Evolutionary conservation across 2,888 invertebrate species (phyloP).

Genomic region (Pomacea canaliculata): DNA sequence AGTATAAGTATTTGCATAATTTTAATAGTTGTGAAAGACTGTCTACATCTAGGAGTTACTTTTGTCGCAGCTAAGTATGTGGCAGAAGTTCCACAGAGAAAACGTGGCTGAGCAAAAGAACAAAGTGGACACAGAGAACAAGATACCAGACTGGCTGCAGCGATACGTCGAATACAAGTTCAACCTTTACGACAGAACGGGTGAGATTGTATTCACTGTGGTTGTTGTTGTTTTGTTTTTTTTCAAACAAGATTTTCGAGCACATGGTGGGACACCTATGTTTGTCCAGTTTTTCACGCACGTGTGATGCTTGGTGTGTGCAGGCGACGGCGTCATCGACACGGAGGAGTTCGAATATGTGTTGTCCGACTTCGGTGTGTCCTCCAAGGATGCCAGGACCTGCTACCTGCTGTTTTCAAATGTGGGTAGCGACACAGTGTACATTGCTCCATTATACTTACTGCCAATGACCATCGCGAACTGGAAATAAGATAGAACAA

Average conservation of each 20-base stretch:
- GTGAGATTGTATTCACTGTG: slow-evolving; percentile 37
- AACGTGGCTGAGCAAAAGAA: slow-evolving; percentile 38
- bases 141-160: slow-evolving; percentile 64
- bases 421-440: slow-evolving; percentile 43
- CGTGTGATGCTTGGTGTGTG: background rate
- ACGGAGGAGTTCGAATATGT: slow-evolving; percentile 68
- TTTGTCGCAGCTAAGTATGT: slow-evolving; percentile 51
- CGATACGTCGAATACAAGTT: slow-evolving; percentile 68
- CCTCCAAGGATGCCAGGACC: slow-evolving; percentile 58
- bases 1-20: too few relatives aligned
- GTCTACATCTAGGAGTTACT: too few relatives aligned
- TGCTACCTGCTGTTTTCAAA: slow-evolving; percentile 62
- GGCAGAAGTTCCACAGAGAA: slow-evolving; percentile 52
- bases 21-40: too few relatives aligned
- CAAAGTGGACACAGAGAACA: slow-evolving; percentile 40
- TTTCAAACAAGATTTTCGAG: too few relatives aligned
- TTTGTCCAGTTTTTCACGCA: too few relatives aligned
- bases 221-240: too few relatives aligned
- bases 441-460: background rate
- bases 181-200: slow-evolving; percentile 64
- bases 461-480: too few relatives aligned
- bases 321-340: slow-evolving; percentile 65
- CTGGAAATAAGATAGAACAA: too few relatives aligned
- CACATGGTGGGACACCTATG: too few relatives aligned
- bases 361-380: slow-evolving; percentile 62